A percentile compares a stretch with the other conserved stretches of the same genome.
Evolutionary conservation across 2,888 invertebrate species (phyloP).

Genomic region (Amphipyra tragopoginis): DNA sequence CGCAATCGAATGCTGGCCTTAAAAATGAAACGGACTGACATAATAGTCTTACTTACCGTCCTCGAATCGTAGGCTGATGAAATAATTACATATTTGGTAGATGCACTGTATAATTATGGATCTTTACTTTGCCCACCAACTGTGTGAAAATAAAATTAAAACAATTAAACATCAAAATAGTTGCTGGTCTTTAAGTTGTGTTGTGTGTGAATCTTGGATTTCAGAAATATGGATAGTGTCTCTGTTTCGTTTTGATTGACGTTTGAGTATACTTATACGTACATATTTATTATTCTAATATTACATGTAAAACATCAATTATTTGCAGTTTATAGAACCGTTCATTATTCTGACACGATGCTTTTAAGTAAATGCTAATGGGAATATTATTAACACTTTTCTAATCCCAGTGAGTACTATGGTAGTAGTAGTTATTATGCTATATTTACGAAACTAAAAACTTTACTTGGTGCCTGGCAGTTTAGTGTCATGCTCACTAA

Average conservation of each 20-base stretch:
- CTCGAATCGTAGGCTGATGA: conserved; percentile 62
- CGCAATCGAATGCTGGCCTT: conserved; percentile 56
- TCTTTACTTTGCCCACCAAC: conserved; percentile 72
- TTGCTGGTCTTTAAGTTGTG: conserved; percentile 32
- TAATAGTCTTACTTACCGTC: conserved; percentile 62
- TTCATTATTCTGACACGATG: too few species aligned
- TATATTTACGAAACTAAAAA: too few species aligned
- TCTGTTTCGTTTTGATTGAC: background rate
- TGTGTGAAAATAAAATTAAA: conserved; percentile 80
- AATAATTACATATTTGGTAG: conserved; percentile 71
- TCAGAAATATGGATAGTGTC: conserved; percentile 27
- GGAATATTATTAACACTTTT: too few species aligned
- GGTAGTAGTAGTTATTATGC: too few species aligned
- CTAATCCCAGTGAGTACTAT: too few species aligned
- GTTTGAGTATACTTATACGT: background rate
- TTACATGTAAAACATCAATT: too few species aligned
- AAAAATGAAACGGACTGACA: conserved; percentile 52
- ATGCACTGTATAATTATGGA: conserved; percentile 72
- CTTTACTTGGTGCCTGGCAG: too few species aligned
- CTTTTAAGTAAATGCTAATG: too few species aligned
- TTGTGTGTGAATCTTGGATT: conserved; percentile 33
- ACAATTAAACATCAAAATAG: conserved; percentile 71
- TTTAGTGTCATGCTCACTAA: too few species aligned
- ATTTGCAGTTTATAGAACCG: too few species aligned
- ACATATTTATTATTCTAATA: background rate